Evolutionary conservation across 2,113 vertebrate species (phyloP), one percentile per base, ranked within the genome.

Genomic region (Apistogramma diplotaenia): DNA sequence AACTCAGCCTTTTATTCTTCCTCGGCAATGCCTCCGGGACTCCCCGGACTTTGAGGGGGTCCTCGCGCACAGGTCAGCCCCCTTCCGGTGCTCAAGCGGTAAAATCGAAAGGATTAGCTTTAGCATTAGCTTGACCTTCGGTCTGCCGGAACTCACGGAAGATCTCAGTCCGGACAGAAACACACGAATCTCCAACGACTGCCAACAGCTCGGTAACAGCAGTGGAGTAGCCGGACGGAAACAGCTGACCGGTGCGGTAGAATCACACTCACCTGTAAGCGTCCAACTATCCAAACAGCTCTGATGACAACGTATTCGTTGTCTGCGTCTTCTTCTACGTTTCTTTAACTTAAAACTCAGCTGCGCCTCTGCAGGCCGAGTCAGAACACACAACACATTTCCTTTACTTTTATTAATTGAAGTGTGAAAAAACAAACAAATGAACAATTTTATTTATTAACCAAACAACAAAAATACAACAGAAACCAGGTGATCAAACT

Each of bases 101-200:
- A 65, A 65, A 75, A 81, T 15, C 23, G 70, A 78, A 83, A 80
- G 29, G 0, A 23, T 37, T 3, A 56, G 37, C 9, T 72, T 35
- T 89, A 90, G 84, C 91, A 27, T 82, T 78, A 82, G 87, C 78
- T 60, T 91, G 90, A 93, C 90, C 90, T 93, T 89, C 87, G 23
- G 11, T 9, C n/a, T 49, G 1, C 4, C 23, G 59, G 54, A 1
- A 1, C 11, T 6, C 4, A 2, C 40, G 3, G 9, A 31, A 33
- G 6, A 8, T 12, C 43, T 5, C 1, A 8, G 1, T 0, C n/a
- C 27, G 29, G 23, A 9, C 3, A 8, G 3, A 49, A 3, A 13
- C 15, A 0, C 16, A 6, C 51, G 1, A 16, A 0, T 9, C 11
- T 4, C 25, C 15, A 8, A 60, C 10, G 8, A 62, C 37, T 10